Evolutionary conservation across 2,113 vertebrate genomes (phyloP).

Genomic region (Ceuthmochares aereus): DNA sequence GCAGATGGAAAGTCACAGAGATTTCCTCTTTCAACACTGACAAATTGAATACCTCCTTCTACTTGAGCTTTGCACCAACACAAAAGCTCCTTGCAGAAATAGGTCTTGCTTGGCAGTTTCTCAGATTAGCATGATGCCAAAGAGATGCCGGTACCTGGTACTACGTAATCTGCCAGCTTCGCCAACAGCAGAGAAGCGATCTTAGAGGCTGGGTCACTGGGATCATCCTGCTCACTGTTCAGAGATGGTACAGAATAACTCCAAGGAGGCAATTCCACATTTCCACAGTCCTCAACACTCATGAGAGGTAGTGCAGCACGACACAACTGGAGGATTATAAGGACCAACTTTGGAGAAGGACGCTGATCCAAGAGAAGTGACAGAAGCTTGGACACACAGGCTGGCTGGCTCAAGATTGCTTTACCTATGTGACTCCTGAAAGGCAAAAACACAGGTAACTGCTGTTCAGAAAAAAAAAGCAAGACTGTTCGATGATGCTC

Average conservation of each 20-base stretch:
- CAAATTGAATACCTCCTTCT: neutral
- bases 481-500: neutral
- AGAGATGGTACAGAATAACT: slow-evolving; percentile 93
- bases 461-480: neutral
- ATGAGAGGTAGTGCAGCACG: slow-evolving; percentile 95
- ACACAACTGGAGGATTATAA: slow-evolving; percentile 96
- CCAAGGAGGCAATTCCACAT: slow-evolving; percentile 95
- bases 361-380: slow-evolving; percentile 96
- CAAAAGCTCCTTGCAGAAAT: neutral
- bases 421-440: slow-evolving; percentile 96
- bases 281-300: slow-evolving; percentile 98
- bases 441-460: neutral
- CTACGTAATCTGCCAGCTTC: slow-evolving; percentile 95
- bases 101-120: neutral
- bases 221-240: slow-evolving; percentile 92
- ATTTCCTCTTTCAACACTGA: neutral
- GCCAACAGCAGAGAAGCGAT: slow-evolving; percentile 93
- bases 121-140: neutral
- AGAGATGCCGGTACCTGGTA: slow-evolving; percentile 85
- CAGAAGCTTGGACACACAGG: slow-evolving; percentile 97
- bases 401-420: slow-evolving; percentile 97
- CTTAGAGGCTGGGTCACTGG: slow-evolving; percentile 94
- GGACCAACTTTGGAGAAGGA: slow-evolving; percentile 95
- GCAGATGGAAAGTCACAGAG: neutral
- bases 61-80: neutral